Evolutionary conservation across 2,797 vertebrate species (phyloP).

Genomic region (Podarcis siculus): DNA sequence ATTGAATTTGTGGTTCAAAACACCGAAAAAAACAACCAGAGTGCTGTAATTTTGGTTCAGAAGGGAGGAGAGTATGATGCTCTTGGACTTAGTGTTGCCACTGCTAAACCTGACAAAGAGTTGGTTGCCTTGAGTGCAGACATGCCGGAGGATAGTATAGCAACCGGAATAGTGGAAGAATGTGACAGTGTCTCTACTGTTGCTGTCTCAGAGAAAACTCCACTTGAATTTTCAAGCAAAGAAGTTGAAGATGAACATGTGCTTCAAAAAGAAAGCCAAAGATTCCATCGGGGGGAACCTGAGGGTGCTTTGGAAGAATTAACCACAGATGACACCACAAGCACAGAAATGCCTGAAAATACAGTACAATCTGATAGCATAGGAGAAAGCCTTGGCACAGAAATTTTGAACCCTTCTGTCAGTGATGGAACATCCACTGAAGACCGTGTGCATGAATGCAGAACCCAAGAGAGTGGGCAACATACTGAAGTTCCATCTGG

Average conservation of each 20-base stretch:
- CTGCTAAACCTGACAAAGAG: conserved; percentile 31
- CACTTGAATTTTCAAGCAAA: conserved; percentile 12
- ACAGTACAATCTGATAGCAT: conserved; percentile 23
- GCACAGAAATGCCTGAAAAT: conserved; percentile 31
- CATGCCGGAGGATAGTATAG: conserved; percentile 29
- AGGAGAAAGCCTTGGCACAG: conserved; percentile 36
- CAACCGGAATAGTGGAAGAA: conserved; percentile 56
- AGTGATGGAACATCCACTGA: conserved; percentile 32
- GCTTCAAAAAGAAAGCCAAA: not conserved
- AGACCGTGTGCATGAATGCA: conserved; percentile 8
- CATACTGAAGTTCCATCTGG: conserved; percentile 1
- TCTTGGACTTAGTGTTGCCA: conserved; percentile 55
- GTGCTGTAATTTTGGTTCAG: conserved; percentile 46
- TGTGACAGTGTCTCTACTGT: conserved; percentile 34
- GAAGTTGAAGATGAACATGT: conserved; percentile 46
- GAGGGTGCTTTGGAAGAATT: not conserved
- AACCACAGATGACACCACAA: not conserved
- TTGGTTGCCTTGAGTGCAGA: conserved; percentile 24
- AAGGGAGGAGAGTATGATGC: conserved; percentile 31
- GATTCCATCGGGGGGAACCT: not conserved
- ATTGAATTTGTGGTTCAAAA: conserved; percentile 24
- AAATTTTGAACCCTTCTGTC: conserved; percentile 29
- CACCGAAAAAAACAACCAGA: conserved; percentile 35
- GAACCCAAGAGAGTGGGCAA: not conserved
- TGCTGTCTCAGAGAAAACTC: conserved; percentile 50